phyloP scores from a whole-genome alignment of 2,888 invertebrate species.

The Tridacna crocea region DNA sequence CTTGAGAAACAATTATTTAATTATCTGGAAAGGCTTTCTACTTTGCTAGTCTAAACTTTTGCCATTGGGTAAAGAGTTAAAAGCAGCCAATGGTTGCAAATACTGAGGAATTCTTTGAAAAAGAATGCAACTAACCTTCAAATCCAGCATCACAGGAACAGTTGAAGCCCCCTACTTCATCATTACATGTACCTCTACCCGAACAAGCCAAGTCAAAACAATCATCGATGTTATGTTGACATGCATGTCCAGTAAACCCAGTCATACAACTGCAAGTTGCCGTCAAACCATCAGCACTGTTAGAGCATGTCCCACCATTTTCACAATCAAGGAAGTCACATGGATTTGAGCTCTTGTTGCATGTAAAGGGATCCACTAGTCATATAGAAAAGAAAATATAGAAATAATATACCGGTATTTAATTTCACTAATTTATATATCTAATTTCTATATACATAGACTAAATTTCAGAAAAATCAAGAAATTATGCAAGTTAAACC shows the following conservation, averaged over 20 bases:
- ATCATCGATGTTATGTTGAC: slow-evolving; percentile 87
- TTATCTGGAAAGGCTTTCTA: too few species aligned
- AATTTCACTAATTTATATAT: too few species aligned
- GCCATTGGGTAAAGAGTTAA: too few species aligned
- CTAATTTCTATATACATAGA: too few species aligned
- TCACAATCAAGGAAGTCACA: slow-evolving; percentile 31
- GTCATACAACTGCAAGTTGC: slow-evolving; percentile 56
- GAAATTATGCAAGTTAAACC: neutral
- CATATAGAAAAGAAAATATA: neutral
- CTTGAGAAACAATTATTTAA: too few species aligned
- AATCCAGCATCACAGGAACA: slow-evolving; percentile 60
- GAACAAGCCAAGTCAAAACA: slow-evolving; percentile 93
- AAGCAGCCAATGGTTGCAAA: too few species aligned
- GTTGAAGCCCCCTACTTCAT: slow-evolving; percentile 91
- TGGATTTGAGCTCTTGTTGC: slow-evolving; percentile 25
- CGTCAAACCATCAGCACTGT: neutral
- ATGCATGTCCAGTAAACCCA: slow-evolving; percentile 63
- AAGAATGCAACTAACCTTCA: slow-evolving; percentile 43
- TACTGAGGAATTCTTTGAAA: too few species aligned
- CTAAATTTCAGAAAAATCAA: too few species aligned
- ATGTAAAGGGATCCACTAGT: slow-evolving; percentile 15
- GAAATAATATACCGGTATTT: too few species aligned
- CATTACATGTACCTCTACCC: slow-evolving; percentile 92
- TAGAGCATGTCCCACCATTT: slow-evolving; percentile 20
- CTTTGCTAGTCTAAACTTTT: too few species aligned